phyloP scores from a whole-genome alignment of 2,888 invertebrate genomes.

The Pyrocoelia pectoralis region DNA sequence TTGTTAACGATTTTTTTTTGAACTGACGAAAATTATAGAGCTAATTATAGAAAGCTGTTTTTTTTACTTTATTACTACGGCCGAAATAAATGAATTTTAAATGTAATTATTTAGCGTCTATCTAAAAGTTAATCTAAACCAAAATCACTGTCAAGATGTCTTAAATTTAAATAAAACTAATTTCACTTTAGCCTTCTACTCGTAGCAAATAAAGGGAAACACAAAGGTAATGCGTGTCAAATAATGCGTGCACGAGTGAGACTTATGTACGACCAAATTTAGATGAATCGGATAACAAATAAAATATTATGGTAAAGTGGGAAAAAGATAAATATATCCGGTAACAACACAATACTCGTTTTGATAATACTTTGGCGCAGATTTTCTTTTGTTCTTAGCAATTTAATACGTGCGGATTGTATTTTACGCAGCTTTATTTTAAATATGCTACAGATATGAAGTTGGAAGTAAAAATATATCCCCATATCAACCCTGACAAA shows the following conservation, averaged over 20 bases:
- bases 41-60: not conserved
- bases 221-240: constrained; percentile 30
- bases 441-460: not conserved
- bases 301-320: constrained; percentile 33
- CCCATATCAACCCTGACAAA: no score
- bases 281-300: constrained; percentile 31
- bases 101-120: not conserved
- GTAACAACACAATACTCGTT: constrained; percentile 19
- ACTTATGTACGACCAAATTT: constrained; percentile 33
- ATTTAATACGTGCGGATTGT: no score
- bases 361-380: constrained; percentile 2
- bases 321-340: constrained; percentile 35
- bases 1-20: constrained; percentile 16
- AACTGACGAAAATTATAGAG: not conserved
- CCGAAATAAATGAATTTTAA: not conserved
- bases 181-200: constrained; percentile 18
- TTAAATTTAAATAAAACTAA: constrained; percentile 21
- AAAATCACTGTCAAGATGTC: constrained; percentile 9
- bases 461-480: not conserved
- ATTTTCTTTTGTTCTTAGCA: constrained; percentile 1
- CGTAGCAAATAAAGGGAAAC: constrained; percentile 32
- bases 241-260: constrained; percentile 31
- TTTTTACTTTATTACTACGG: no score
- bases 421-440: not conserved
- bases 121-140: no score